phyloP scores from a whole-genome alignment of 2,888 invertebrate genomes.

The Allophyes oxyacanthae region DNA sequence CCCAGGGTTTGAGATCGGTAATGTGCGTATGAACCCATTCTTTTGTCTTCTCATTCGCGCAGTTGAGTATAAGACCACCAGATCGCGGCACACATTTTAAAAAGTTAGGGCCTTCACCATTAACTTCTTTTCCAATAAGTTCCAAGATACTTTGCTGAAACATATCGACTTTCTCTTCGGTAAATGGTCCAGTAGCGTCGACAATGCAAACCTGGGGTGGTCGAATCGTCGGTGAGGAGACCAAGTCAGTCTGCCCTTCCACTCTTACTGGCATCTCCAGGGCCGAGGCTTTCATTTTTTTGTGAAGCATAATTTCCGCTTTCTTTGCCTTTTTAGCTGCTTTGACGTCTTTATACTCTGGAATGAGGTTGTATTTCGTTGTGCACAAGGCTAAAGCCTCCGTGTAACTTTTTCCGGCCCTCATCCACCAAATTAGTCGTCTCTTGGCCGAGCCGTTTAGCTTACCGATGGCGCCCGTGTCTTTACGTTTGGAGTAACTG shows the following conservation, averaged over 20 bases:
- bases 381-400: slow-evolving; percentile 32
- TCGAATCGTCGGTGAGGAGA: not conserved
- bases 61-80: slow-evolving; percentile 8
- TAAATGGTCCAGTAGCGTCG: slow-evolving; percentile 13
- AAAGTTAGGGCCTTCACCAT: slow-evolving; percentile 23
- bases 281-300: slow-evolving; percentile 8
- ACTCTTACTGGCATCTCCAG: slow-evolving; percentile 2
- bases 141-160: slow-evolving; percentile 30
- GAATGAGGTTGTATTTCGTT: not conserved
- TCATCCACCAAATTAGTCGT: slow-evolving; percentile 32
- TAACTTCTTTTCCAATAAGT: slow-evolving; percentile 23
- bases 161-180: slow-evolving; percentile 14
- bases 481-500: slow-evolving; percentile 14
- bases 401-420: slow-evolving; percentile 24
- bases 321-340: slow-evolving; percentile 3
- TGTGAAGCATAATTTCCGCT: not conserved
- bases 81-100: not conserved
- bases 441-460: slow-evolving; percentile 1
- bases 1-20: slow-evolving; percentile 23
- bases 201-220: slow-evolving; percentile 9
- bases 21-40: slow-evolving; percentile 28
- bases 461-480: not conserved
- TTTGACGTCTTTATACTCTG: slow-evolving; percentile 24
- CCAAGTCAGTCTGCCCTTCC: slow-evolving; percentile 1
- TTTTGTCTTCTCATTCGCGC: slow-evolving; percentile 21